phyloP scores from a whole-genome alignment of 2,113 vertebrate genomes.

The Etheostoma cragini region DNA sequence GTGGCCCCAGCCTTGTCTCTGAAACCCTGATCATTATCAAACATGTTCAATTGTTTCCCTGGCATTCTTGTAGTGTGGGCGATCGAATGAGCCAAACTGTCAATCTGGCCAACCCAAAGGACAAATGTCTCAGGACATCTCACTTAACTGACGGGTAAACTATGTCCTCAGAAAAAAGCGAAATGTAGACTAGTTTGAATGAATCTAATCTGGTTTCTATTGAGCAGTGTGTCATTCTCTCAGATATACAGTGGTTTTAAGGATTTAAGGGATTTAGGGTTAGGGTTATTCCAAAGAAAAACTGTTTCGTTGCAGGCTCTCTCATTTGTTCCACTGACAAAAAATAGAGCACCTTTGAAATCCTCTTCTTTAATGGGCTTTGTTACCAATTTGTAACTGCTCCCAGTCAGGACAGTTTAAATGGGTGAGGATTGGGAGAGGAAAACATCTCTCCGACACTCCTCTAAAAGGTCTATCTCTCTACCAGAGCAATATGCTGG shows the following conservation, averaged over 20 bases:
- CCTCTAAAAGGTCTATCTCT: neutral
- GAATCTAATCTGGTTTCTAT: neutral
- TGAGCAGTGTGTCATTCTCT: neutral
- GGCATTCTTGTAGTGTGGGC: neutral
- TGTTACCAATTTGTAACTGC: constrained; percentile 7
- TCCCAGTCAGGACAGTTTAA: constrained; percentile 2
- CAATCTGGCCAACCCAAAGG: neutral
- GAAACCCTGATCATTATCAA: constrained; percentile 56
- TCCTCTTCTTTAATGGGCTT: constrained; percentile 18
- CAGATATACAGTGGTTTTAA: neutral
- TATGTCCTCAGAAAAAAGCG: neutral
- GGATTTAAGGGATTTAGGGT: neutral
- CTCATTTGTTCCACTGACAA: constrained; percentile 7
- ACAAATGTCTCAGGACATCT: neutral
- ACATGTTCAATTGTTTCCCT: constrained; percentile 32
- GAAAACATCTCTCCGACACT: neutral
- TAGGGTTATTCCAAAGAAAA: constrained; percentile 4
- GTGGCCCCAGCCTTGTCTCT: constrained; percentile 11
- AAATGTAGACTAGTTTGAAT: neutral
- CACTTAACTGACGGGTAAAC: neutral
- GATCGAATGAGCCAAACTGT: constrained; percentile 10
- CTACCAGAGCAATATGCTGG: neutral
- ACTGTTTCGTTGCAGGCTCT: neutral
- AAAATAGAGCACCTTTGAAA: constrained; percentile 13
- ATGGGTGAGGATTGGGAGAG: neutral